Percentiles rank a stretch among this genome's conserved stretches.
Conservation (phyloP, 2,888 invertebrate genomes). For the Anthophora plumipes region DNA sequence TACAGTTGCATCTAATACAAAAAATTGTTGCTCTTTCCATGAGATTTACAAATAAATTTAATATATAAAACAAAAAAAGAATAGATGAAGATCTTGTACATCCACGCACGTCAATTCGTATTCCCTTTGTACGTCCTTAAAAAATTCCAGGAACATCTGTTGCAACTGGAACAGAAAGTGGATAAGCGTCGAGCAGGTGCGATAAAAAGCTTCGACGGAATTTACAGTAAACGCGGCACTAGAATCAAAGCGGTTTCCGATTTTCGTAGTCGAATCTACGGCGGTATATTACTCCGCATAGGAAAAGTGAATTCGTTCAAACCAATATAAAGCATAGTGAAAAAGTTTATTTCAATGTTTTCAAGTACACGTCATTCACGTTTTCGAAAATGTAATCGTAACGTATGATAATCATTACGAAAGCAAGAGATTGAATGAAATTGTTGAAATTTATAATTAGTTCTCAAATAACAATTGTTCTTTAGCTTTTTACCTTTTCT, state of each 20-base stretch:
- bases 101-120: slow-evolving; percentile 47
- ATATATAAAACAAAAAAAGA: slow-evolving; percentile 43
- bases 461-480: too few relatives aligned
- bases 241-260: slow-evolving; percentile 52
- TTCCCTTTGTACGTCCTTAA: slow-evolving; percentile 52
- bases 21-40: too few relatives aligned
- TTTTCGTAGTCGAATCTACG: slow-evolving; percentile 28
- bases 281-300: slow-evolving; percentile 3
- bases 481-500: too few relatives aligned
- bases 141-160: slow-evolving; percentile 61
- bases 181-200: slow-evolving; percentile 41
- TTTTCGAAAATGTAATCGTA: background rate
- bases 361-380: background rate
- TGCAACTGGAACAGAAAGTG: slow-evolving; percentile 25
- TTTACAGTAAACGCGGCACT: slow-evolving; percentile 48
- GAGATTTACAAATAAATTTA: too few relatives aligned
- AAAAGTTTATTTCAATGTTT: slow-evolving; percentile 31
- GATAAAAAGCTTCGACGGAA: slow-evolving; percentile 47
- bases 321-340: slow-evolving; percentile 21
- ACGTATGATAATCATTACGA: too few relatives aligned
- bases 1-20: too few relatives aligned
- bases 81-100: slow-evolving; percentile 24
- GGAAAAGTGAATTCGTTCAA: slow-evolving; percentile 13
- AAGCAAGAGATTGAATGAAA: background rate
- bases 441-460: background rate